These are phyloP conservation scores for Poecile montanus DNA, from an alignment of 2,797 vertebrate species.

Conservation along the genomic window DNA sequence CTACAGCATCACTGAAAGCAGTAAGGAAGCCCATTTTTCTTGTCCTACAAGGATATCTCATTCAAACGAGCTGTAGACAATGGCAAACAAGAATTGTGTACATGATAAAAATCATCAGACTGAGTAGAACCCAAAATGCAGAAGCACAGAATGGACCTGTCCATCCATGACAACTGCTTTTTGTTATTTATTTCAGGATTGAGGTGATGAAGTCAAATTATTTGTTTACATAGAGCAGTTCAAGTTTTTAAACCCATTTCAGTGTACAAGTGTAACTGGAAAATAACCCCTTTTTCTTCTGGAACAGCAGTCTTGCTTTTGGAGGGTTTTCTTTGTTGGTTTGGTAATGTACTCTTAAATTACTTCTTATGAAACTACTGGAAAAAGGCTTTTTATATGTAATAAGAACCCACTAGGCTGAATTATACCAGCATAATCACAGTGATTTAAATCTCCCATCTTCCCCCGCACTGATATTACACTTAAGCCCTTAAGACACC, in stretches of 20 bases:
- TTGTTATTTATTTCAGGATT: background rate
- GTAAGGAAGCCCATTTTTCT: background rate
- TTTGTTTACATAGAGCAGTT: background rate
- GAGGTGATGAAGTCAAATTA: background rate
- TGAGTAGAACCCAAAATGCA: background rate
- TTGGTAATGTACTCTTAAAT: background rate
- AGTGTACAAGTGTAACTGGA: background rate
- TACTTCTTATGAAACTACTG: constrained; percentile 27
- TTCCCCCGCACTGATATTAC: background rate
- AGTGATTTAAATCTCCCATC: constrained; percentile 32
- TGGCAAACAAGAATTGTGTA: fast-evolving
- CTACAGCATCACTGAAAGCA: background rate
- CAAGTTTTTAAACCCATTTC: background rate
- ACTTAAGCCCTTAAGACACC: constrained; percentile 43
- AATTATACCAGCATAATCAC: constrained; percentile 14
- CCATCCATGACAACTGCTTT: background rate
- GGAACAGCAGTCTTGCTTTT: background rate
- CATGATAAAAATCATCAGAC: background rate
- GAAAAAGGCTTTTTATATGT: constrained; percentile 37
- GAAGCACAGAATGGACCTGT: background rate
- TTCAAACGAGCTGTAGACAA: background rate
- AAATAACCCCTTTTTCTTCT: background rate
- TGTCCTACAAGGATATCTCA: background rate
- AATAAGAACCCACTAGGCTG: constrained; percentile 15
- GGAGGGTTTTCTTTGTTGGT: background rate